phyloP scores from a whole-genome alignment of 2,113 vertebrate species.

The Rallus limicola region DNA sequence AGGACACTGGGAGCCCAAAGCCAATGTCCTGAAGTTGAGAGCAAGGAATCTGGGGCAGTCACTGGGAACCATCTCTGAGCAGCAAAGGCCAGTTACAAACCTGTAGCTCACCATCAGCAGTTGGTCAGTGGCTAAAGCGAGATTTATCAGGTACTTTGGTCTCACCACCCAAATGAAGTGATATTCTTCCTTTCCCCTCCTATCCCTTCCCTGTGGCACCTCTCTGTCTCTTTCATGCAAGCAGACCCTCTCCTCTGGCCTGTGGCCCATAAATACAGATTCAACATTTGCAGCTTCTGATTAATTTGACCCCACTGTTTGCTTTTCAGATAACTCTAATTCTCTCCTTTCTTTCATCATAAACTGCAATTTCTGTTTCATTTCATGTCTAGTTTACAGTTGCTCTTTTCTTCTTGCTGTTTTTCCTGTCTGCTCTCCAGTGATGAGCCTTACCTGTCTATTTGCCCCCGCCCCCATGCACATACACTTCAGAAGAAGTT shows the following conservation, averaged over 20 bases:
- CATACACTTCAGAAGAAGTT: neutral
- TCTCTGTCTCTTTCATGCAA: neutral
- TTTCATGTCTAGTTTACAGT: neutral
- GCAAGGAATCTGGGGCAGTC: neutral
- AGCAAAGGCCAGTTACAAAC: neutral
- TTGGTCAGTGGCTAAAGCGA: neutral
- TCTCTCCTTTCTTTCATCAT: neutral
- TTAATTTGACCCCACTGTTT: neutral
- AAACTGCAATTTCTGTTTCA: neutral
- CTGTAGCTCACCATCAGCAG: neutral
- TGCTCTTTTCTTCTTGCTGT: neutral
- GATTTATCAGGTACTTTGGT: neutral
- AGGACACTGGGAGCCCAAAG: neutral
- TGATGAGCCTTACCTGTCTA: neutral
- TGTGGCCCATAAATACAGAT: accelerated
- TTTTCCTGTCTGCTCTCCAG: neutral
- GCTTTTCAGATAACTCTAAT: neutral
- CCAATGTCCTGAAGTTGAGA: neutral
- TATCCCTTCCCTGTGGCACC: neutral
- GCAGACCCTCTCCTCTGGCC: neutral
- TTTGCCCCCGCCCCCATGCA: neutral
- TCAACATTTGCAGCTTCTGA: neutral
- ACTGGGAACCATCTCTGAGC: neutral
- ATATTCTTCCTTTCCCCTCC: neutral
- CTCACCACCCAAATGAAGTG: neutral